A percentile compares a stretch with the other conserved stretches of the same genome.
These are phyloP conservation scores for Misgurnus anguillicaudatus DNA, from an alignment of 2,113 vertebrate species.

Conservation along the genomic window DNA sequence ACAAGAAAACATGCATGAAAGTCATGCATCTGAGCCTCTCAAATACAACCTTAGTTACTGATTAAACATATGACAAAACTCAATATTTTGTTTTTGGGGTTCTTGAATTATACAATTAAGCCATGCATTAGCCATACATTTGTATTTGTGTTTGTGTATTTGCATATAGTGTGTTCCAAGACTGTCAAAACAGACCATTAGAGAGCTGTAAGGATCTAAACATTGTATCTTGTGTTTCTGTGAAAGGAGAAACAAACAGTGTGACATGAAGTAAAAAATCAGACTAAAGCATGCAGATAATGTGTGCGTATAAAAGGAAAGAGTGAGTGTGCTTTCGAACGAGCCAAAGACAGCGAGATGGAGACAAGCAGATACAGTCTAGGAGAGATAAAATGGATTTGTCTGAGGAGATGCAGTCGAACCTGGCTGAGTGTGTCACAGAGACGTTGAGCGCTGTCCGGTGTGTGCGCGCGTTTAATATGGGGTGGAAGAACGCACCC, in stretches of 20 bases:
- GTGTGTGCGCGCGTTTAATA: background rate
- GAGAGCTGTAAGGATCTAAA: slow-evolving; percentile 27
- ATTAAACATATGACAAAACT: no score
- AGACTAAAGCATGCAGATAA: slow-evolving; percentile 28
- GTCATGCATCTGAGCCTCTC: no score
- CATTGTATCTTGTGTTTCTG: background rate
- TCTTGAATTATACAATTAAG: no score
- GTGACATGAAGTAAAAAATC: slow-evolving; percentile 38
- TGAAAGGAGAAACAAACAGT: slow-evolving; percentile 6
- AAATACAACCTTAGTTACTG: no score
- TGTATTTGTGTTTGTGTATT: no score
- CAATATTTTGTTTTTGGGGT: no score
- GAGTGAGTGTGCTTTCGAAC: slow-evolving; percentile 4
- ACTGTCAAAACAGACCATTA: no score
- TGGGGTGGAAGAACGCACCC: slow-evolving; percentile 42
- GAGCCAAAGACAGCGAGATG: slow-evolving; percentile 35
- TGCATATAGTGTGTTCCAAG: no score
- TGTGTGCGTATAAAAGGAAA: slow-evolving; percentile 15
- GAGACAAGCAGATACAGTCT: slow-evolving; percentile 41
- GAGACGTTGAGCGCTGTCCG: slow-evolving; percentile 4
- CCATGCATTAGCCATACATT: no score
- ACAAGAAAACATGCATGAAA: no score
- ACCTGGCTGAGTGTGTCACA: slow-evolving; percentile 41
- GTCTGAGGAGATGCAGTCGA: slow-evolving; percentile 39
- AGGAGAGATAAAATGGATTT: slow-evolving; percentile 45